A percentile compares a stretch with the other conserved stretches of the same genome.
Evolutionary conservation across 2,113 vertebrate species (phyloP).

Genomic region (Corythornis madagascariensis): DNA sequence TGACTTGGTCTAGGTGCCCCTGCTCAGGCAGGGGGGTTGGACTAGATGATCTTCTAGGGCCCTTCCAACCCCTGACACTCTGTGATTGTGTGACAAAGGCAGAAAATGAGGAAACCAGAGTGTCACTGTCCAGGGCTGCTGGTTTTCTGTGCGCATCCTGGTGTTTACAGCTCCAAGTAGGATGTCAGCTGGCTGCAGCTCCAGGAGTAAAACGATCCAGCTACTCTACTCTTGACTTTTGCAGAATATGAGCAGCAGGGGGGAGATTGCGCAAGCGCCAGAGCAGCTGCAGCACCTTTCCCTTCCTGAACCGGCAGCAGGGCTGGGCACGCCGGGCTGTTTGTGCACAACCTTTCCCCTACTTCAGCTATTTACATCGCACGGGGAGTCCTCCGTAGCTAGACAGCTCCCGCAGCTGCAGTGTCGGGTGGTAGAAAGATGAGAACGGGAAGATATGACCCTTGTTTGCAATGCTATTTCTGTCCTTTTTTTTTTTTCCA

Average conservation of each 20-base stretch:
- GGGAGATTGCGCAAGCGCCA: background rate
- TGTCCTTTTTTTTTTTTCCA: slow-evolving; percentile 5
- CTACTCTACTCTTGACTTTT: slow-evolving; percentile 51
- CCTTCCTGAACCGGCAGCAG: background rate
- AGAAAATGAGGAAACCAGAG: background rate
- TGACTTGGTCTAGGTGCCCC: too few relatives aligned
- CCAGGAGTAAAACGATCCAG: slow-evolving; percentile 17
- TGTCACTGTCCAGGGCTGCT: background rate
- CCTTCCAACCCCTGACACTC: too few relatives aligned
- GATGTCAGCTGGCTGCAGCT: background rate
- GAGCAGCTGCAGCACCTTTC: slow-evolving; percentile 49
- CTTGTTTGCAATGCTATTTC: slow-evolving; percentile 28
- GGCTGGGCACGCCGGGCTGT: background rate
- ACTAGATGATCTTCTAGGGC: too few relatives aligned
- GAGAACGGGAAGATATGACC: background rate
- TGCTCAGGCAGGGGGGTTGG: too few relatives aligned
- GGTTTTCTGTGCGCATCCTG: background rate
- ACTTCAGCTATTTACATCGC: background rate
- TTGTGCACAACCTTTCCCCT: slow-evolving; percentile 63
- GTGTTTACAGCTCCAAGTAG: background rate
- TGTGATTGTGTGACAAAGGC: background rate
- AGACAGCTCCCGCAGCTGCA: background rate
- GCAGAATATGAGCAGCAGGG: background rate
- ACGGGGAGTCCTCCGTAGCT: background rate
- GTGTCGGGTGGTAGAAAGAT: background rate